Percentiles rank a stretch among this genome's conserved stretches.
phyloP scores from a whole-genome alignment of 2,797 vertebrate species.

The Crenuchus spilurus region DNA sequence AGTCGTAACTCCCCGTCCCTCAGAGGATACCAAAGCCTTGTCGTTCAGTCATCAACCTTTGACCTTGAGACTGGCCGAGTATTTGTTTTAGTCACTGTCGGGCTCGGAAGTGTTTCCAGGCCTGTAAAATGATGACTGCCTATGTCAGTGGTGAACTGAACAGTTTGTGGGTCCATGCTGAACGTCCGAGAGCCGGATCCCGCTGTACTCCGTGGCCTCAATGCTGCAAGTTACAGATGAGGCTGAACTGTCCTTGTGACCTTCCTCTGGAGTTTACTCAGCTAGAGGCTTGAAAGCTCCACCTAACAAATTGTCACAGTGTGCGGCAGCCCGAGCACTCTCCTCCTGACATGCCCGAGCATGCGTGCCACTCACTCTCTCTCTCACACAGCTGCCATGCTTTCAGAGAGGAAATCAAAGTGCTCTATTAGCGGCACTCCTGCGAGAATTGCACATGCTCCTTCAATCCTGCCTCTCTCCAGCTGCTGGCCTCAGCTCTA shows the following conservation, averaged over 20 bases:
- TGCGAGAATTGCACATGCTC: conserved; percentile 24
- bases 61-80: conserved; percentile 39
- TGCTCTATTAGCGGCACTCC: conserved; percentile 23
- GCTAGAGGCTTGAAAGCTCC: conserved; percentile 21
- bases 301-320: conserved; percentile 40
- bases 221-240: conserved; percentile 1
- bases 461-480: conserved; percentile 14
- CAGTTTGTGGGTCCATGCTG: conserved; percentile 9
- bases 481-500: conserved; percentile 35
- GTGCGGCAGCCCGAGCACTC: conserved; percentile 21
- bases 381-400: conserved; percentile 16
- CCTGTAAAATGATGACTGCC: conserved; percentile 31
- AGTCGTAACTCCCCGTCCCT: conserved; percentile 8
- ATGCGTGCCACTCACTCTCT: conserved; percentile 20
- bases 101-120: conserved; percentile 16
- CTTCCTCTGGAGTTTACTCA: conserved; percentile 31
- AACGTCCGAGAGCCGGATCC: not conserved
- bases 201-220: not conserved
- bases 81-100: conserved; percentile 50
- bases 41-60: conserved; percentile 48
- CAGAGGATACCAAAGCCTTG: not conserved
- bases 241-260: conserved; percentile 23
- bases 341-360: conserved; percentile 42
- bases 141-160: not conserved
- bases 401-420: conserved; percentile 36